Base-by-base conservation (phyloP, 2,113 vertebrate species). In the Thalassoma bifasciatum region DNA sequence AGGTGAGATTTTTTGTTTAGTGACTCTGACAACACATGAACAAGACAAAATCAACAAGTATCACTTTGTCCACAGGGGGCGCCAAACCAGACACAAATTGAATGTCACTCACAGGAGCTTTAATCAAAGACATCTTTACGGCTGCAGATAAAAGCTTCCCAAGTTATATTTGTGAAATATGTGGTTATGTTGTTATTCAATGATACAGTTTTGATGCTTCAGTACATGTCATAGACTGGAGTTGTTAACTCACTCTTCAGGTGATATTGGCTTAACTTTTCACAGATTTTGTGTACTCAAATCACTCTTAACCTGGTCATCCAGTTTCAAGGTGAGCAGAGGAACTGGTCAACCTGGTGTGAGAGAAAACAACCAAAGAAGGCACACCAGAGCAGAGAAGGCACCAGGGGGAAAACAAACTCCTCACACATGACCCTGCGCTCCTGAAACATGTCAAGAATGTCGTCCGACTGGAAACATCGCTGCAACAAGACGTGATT, bases 331-430 rank as follows among this genome's bases (percentile, higher is more conserved):
- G 24, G 53, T 61, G 24, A 36, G 10, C 53, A 22, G 50, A 66
- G 70, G 62, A 78, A 50, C 71, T 53, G 47, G 66, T 81, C 79
- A 6, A 40, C 81, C 71, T 77, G 79, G 72, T 86, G 24, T 46
- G 80, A 62, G 53, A 50, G 54, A 68, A 58, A 68, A 64, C 23
- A 60, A 72, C 72, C 3, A 61, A 86, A 71, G 2, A 84, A 85
- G 84, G 81, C 84, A 79, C 85, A 79, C 66, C 76, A 82, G 69
- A 78, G 81, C 79, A 72, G 66, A 75, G 62, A 89, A 86, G 88
- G 85, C 87, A 87, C 86, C 57, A 19, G 30, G 30, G 65, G 47
- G 12, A 30, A 66, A 59, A 44, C 30, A 52, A 63, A 77, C 60
- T 49, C n/a, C 40, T 46, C 16, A 46, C 44, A 46, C 17, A 19